phyloP scores from a whole-genome alignment of 2,797 vertebrate species.

The Fistularia tabacaria region DNA sequence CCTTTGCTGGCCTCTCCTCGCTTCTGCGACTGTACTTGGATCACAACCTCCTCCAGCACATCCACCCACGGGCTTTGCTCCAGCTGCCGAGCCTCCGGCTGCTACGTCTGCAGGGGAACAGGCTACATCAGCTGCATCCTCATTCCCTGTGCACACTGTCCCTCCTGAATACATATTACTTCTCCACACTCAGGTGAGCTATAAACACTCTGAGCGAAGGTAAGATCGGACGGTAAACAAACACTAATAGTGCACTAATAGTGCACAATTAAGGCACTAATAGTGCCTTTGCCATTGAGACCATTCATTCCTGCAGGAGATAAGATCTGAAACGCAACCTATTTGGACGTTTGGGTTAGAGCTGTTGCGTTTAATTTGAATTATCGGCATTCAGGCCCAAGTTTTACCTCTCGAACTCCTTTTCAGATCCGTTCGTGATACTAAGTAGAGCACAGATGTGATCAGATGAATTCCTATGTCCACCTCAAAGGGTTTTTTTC shows the following conservation, averaged over 20 bases:
- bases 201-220: neutral
- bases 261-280: no score
- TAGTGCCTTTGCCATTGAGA: no score
- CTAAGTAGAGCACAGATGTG: no score
- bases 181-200: constrained; percentile 82
- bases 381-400: no score
- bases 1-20: constrained; percentile 82
- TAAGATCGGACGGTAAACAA: no score
- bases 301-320: no score
- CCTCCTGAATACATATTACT: constrained; percentile 81
- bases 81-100: constrained; percentile 85
- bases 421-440: no score
- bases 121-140: constrained; percentile 86
- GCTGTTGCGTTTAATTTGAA: no score
- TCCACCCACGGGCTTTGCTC: constrained; percentile 88
- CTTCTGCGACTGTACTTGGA: constrained; percentile 89
- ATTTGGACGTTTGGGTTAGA: no score
- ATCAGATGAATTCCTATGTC: neutral
- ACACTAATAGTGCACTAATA: no score
- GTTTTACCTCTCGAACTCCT: no score
- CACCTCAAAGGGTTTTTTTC: neutral
- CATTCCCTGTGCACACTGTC: constrained; percentile 83
- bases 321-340: no score
- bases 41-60: constrained; percentile 88
- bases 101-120: constrained; percentile 90